Conservation (phyloP, 2,888 invertebrate genomes). For the Ptilodon capucinus region DNA sequence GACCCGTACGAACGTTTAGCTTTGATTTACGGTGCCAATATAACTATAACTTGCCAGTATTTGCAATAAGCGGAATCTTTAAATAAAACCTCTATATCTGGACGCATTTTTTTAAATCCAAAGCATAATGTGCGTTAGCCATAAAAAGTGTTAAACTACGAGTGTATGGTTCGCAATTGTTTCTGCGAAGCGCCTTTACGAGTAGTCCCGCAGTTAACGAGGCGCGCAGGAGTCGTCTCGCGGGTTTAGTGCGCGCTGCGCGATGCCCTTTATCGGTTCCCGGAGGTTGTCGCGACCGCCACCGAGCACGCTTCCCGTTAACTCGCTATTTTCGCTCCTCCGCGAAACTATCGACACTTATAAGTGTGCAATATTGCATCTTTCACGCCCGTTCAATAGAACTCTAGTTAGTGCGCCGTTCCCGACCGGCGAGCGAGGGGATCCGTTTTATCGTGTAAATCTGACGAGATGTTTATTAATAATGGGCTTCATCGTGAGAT, state of each 20-base stretch:
- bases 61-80: slow-evolving; percentile 33
- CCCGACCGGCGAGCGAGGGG: slow-evolving; percentile 15
- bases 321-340: slow-evolving; percentile 74
- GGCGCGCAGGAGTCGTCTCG: slow-evolving; percentile 56
- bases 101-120: slow-evolving; percentile 11
- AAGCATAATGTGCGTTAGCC: slow-evolving; percentile 8
- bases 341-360: slow-evolving; percentile 61
- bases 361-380: slow-evolving; percentile 55
- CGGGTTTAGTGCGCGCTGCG: slow-evolving; percentile 59
- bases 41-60: slow-evolving; percentile 32
- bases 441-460: slow-evolving; percentile 21
- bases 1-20: slow-evolving; percentile 31
- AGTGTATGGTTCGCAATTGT: slow-evolving; percentile 52
- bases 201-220: slow-evolving; percentile 71
- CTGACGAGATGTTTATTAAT: slow-evolving; percentile 50
- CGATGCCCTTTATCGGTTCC: slow-evolving; percentile 76
- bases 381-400: slow-evolving; percentile 62
- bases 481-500: slow-evolving; percentile 48
- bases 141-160: slow-evolving; percentile 30
- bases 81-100: slow-evolving; percentile 31
- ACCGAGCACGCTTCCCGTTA: slow-evolving; percentile 68
- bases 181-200: slow-evolving; percentile 75
- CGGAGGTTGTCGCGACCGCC: slow-evolving; percentile 72
- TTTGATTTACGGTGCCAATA: slow-evolving; percentile 35
- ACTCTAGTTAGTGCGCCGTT: slow-evolving; percentile 41